Conservation (phyloP, 2,888 invertebrate genomes). For the Schizaphis graminum region DNA sequence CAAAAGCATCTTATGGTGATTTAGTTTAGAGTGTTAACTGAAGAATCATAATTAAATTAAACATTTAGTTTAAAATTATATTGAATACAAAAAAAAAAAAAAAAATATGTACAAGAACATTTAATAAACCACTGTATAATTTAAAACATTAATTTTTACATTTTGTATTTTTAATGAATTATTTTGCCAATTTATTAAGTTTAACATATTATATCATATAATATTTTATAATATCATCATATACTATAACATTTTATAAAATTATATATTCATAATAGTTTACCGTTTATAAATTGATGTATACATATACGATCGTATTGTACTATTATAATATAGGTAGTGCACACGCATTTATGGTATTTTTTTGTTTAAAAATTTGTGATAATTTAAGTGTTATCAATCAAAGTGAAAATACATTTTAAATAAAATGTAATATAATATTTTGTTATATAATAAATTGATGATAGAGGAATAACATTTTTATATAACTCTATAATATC, state of each 20-base stretch:
- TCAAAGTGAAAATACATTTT: background rate
- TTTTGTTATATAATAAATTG: background rate
- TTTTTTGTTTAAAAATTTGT: background rate
- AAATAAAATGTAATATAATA: background rate
- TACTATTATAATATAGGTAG: background rate
- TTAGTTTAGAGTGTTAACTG: conserved; percentile 13
- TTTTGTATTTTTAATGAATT: background rate
- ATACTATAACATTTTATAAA: background rate
- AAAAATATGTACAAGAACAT: background rate
- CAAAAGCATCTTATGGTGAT: conserved; percentile 2
- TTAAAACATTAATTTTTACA: no score
- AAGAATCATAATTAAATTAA: conserved; percentile 3
- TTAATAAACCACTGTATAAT: background rate
- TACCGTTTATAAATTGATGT: background rate
- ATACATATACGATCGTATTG: background rate
- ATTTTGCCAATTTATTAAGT: background rate
- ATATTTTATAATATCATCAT: background rate
- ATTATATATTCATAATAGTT: background rate
- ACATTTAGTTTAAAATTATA: conserved; percentile 12
- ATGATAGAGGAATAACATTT: background rate
- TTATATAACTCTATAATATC: background rate
- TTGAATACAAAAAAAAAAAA: background rate
- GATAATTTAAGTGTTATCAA: background rate
- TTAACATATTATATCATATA: background rate
- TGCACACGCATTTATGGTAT: background rate